Evolutionary conservation across 2,888 invertebrate species (phyloP), one percentile per base, ranked within the genome.

Genomic region (Sinohyriopsis cumingii): DNA sequence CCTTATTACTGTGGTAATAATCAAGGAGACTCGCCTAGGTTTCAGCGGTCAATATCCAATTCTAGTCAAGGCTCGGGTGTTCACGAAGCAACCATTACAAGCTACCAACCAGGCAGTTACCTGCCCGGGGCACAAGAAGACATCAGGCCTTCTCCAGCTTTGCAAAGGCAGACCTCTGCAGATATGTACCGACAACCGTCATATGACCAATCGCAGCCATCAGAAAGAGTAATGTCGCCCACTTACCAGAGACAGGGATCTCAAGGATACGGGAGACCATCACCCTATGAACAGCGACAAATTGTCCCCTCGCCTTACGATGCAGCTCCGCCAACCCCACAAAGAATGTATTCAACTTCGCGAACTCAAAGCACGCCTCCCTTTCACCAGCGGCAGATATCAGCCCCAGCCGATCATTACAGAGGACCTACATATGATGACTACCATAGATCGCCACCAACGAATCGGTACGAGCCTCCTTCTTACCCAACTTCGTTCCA

Each of bases 61-160:
- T 64, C 68, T n/a, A 73, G 75, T 55, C 73, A 72, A 28, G 57
- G 61, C 3, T 73, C 60, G 60, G 77, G 68, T 54, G 73, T 68
- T 22, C 76, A 79, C 67, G 76, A 77, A 57, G 66, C 81, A 25
- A 77, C 78, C 12, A 71, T 79, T 18, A 67, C 78, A 53, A 72
- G 55, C 33, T 72, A 68, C 60, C 70, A 69, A 57, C 68, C 79
- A 18, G 73, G 68, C 3, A 56, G 57, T 6, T 75, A 68, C 53
- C 57, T 28, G 45, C 25, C 45, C 65, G 54, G 69, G 71, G 5
- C 55, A 28, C 54, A 66, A 9, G 77, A 77, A 33, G 77, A 75
- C 2, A 70, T 73, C 25, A 75, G 73, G 5, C 9, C 77, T 75
- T 22, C 77, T 75, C 24, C 77, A 75, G 20, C 77, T 75, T 20